Evolutionary conservation across 1,140 invertebrate species (phyloP), one percentile per base, ranked within the genome.

Genomic region (Harpegnathos saltator): DNA sequence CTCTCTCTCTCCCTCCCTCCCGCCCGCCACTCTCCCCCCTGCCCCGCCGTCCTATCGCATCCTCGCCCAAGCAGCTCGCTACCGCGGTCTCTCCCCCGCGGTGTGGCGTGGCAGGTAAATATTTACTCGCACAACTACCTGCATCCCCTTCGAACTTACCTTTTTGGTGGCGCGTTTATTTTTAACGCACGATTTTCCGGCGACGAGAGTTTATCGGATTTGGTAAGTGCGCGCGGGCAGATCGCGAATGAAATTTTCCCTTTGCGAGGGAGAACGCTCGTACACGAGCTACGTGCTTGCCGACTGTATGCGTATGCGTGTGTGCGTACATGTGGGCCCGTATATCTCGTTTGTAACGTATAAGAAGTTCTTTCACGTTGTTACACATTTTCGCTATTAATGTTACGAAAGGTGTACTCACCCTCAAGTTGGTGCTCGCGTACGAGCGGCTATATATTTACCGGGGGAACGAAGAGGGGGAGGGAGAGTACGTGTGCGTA

Each of bases 321-420:
- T 44, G 11, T 9, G 38, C 5, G 29, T 33, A 33, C 29, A 33
- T 33, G 29, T 33, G 5, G 5, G 29, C 29, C 38, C 38, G 7
- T 44, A 22, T 17, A 15, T n/a, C 26, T 52, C 65, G 24, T 80
- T 80, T 80, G 22, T 71, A 71, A 17, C 1, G 11, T 69, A 69
- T 58, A 71, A 71, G 54, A 71, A 71, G 33, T 58, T 59, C 75
- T 59, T 56, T 68, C 65, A 38, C 50, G 54, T 71, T 59, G 22
- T 80, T 80, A 80, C 38, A 80, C 65, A 80, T 71, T 80, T 71
- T 71, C 52, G 22, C 75, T 80, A 71, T 71, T 71, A 80, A 59
- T 56, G 75, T 26, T 68, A 15, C 14, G 22, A 56, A 48, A 33
- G 33, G 38, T 15, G 24, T 29, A 26, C 54, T 48, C 22, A 29